Conservation (phyloP, 2,113 vertebrate genomes). For the Gymnarchus niloticus region DNA sequence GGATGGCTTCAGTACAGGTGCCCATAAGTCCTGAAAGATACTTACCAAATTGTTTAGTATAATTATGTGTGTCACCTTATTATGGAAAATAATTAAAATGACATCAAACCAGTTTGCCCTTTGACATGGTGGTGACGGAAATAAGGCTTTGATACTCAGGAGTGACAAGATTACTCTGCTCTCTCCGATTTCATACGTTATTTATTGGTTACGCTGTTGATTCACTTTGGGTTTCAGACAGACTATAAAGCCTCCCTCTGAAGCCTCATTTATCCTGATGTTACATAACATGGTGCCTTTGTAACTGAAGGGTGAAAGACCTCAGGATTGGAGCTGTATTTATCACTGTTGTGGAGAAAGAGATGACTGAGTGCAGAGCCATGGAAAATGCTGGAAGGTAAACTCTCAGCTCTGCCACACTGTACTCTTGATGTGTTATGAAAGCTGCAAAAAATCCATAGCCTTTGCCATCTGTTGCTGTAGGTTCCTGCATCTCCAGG, state of each 20-base stretch:
- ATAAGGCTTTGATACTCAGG: background rate
- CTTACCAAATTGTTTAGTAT: background rate
- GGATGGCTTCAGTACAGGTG: background rate
- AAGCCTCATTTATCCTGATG: background rate
- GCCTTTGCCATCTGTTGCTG: constrained; percentile 20
- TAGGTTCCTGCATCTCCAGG: constrained; percentile 42
- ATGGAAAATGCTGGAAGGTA: background rate
- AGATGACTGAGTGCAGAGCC: background rate
- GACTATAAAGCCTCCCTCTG: background rate
- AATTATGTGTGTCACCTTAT: background rate
- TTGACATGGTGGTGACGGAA: background rate
- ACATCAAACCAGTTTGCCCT: background rate
- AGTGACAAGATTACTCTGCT: background rate
- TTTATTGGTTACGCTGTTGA: background rate
- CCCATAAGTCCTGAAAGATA: background rate
- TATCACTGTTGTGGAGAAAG: background rate
- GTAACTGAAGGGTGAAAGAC: too few relatives aligned
- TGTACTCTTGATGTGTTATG: constrained; percentile 13
- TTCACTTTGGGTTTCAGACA: background rate
- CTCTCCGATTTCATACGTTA: background rate
- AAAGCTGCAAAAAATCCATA: constrained; percentile 22
- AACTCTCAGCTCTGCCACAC: background rate
- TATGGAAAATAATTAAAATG: background rate
- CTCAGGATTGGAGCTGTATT: background rate
- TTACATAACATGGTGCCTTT: background rate